phyloP scores from a whole-genome alignment of 2,113 vertebrate genomes.

The Prietella phreatophila region DNA sequence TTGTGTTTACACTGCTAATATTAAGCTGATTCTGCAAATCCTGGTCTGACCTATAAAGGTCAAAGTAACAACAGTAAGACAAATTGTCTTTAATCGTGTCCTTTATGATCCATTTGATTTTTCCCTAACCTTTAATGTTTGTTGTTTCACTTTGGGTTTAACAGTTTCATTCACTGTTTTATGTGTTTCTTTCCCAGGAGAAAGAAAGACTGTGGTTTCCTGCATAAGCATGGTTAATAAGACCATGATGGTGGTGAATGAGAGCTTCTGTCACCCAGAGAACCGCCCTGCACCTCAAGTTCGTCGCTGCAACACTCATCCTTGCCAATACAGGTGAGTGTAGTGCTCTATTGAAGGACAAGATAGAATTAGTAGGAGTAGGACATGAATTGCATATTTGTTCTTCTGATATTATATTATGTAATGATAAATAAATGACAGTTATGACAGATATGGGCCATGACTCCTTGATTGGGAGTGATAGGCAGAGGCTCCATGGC shows the following conservation, averaged over 20 bases:
- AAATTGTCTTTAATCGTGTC: not conserved
- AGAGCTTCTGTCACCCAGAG: conserved; percentile 81
- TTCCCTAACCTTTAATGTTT: not conserved
- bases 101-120: not conserved
- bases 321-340: conserved; percentile 89
- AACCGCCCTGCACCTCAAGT: conserved; percentile 83
- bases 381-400: not conserved
- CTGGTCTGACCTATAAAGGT: not conserved
- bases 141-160: not conserved
- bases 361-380: not conserved
- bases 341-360: not conserved
- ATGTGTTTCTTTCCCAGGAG: conserved; percentile 71
- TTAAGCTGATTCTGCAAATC: not conserved
- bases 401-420: not conserved
- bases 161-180: not conserved
- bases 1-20: not conserved
- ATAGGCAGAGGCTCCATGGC: not conserved
- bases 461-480: not conserved
- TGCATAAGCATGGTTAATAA: conserved; percentile 88
- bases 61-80: not conserved
- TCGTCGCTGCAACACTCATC: conserved; percentile 84
- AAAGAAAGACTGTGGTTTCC: conserved; percentile 86
- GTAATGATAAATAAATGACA: not conserved
- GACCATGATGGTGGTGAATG: conserved; percentile 82
- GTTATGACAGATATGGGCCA: not conserved